Conservation (phyloP, 2,113 vertebrate species). For the Paratilapia polleni region DNA sequence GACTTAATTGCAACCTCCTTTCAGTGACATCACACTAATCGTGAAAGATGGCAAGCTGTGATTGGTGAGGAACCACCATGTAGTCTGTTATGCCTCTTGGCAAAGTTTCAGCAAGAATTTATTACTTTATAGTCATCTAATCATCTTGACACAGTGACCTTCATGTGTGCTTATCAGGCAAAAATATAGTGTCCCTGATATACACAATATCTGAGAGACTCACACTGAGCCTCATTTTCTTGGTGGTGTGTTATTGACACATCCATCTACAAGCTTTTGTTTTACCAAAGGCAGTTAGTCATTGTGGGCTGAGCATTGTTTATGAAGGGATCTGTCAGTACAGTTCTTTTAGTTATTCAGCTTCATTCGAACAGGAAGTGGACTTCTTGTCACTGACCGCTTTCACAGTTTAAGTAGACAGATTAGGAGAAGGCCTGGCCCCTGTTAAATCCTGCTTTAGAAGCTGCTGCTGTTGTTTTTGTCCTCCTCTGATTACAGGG, state of each 20-base stretch:
- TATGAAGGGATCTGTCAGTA: neutral
- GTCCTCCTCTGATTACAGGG: constrained; percentile 9
- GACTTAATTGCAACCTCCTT: neutral
- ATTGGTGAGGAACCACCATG: neutral
- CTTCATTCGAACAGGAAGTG: neutral
- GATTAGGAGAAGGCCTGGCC: neutral
- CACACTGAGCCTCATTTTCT: neutral
- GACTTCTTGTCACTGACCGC: neutral
- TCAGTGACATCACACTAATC: neutral
- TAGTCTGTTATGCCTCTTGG: neutral
- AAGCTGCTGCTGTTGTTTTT: neutral
- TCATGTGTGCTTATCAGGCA: neutral
- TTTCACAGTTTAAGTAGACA: neutral
- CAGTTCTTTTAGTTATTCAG: neutral
- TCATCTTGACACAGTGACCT: neutral
- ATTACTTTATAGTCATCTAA: neutral
- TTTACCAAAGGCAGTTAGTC: fast-evolving
- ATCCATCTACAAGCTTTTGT: neutral
- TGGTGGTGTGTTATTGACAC: neutral
- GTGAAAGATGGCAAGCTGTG: fast-evolving
- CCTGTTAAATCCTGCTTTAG: neutral
- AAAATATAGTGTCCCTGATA: neutral
- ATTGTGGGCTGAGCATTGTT: neutral
- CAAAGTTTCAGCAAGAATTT: neutral
- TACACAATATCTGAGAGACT: too few relatives aligned